phyloP scores from a whole-genome alignment of 2,888 invertebrate genomes.

The Synergus laeviventris region DNA sequence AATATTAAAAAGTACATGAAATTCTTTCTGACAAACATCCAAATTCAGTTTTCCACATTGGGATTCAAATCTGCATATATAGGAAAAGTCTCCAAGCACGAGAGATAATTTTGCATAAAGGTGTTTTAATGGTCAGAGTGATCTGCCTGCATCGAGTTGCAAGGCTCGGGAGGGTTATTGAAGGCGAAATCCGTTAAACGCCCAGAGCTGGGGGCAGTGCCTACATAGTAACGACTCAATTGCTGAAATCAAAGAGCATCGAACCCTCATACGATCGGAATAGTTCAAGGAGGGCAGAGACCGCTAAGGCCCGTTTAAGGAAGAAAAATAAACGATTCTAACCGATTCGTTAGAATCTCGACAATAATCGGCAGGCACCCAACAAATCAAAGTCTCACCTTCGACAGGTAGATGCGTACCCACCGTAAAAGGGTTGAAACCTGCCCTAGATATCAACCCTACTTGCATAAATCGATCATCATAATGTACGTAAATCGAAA shows the following conservation, averaged over 20 bases:
- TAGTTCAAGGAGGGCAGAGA: conserved; percentile 21
- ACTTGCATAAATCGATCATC: conserved; percentile 36
- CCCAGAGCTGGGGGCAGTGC: conserved; percentile 35
- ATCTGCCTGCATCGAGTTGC: background rate
- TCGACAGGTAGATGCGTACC: conserved; percentile 56
- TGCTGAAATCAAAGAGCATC: conserved; percentile 36
- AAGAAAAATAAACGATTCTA: conserved; percentile 51
- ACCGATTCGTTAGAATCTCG: conserved; percentile 48
- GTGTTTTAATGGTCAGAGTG: conserved; percentile 38
- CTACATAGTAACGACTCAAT: conserved; percentile 37
- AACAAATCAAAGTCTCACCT: conserved; percentile 53
- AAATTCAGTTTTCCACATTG: too few relatives aligned
- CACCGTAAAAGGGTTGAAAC: conserved; percentile 42
- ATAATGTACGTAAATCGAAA: conserved; percentile 44
- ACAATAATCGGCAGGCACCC: conserved; percentile 49
- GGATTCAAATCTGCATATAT: too few relatives aligned
- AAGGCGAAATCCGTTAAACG: conserved; percentile 37
- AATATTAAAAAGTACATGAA: too few relatives aligned
- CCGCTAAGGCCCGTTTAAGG: conserved; percentile 51
- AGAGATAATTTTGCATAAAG: conserved; percentile 15
- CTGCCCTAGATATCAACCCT: conserved; percentile 27
- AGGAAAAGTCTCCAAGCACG: too few relatives aligned
- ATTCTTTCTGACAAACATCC: too few relatives aligned
- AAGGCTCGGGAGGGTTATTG: conserved; percentile 12
- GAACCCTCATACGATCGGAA: conserved; percentile 20